Conservation (phyloP, 2,888 invertebrate genomes). For the Parasteatoda lunata region DNA sequence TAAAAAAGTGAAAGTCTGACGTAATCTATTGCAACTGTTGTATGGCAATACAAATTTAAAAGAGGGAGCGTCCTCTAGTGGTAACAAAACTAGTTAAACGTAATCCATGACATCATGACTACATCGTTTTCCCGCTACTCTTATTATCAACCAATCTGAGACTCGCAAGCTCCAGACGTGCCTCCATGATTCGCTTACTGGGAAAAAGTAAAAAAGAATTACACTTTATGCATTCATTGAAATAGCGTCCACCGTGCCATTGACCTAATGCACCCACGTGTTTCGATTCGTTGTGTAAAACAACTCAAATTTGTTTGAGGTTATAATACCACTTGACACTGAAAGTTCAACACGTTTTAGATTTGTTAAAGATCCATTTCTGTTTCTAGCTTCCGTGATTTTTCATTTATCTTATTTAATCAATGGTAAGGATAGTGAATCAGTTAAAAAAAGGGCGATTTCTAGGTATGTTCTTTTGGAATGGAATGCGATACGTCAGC, state of each 20-base stretch:
- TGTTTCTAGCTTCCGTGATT: neutral
- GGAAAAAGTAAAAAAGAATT: neutral
- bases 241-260: neutral
- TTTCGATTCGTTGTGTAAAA: neutral
- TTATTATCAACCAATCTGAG: neutral
- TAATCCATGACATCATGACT: slow-evolving; percentile 9
- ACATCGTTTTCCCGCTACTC: slow-evolving; percentile 1
- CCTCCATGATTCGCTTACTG: neutral
- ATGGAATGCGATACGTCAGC: too few relatives aligned
- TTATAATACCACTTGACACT: neutral
- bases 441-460: too few relatives aligned
- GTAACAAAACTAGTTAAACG: neutral
- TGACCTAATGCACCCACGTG: slow-evolving; percentile 25
- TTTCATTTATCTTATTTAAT: neutral
- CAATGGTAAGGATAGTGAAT: too few relatives aligned
- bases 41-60: neutral
- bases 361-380: neutral
- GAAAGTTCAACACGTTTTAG: neutral
- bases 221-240: neutral
- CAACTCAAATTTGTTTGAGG: slow-evolving; percentile 11
- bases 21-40: neutral
- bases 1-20: neutral
- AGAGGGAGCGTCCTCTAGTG: neutral
- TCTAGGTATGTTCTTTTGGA: too few relatives aligned
- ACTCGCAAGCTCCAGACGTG: neutral